Conservation (phyloP, 1,140 invertebrate species). For the Rhizoglyphus robini region DNA sequence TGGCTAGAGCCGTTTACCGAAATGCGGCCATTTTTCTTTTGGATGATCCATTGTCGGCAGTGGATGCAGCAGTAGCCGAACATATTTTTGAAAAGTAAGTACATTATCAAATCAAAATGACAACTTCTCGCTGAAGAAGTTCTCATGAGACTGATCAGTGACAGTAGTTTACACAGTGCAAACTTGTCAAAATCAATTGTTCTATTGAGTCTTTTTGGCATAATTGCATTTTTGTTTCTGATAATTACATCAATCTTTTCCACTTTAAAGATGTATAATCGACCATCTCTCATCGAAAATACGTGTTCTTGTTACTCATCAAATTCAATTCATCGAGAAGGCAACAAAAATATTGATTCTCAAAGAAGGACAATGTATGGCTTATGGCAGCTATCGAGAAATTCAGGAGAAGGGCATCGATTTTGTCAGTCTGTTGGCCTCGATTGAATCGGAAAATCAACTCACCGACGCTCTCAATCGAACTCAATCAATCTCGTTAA, state of each 20-base stretch:
- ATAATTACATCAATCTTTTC: constrained; percentile 42
- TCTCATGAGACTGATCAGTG: no score
- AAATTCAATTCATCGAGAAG: constrained; percentile 44
- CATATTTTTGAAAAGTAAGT: constrained; percentile 38
- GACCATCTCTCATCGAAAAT: constrained; percentile 20
- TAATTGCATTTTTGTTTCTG: constrained; percentile 78
- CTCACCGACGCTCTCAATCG: no score
- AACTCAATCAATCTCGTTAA: neutral
- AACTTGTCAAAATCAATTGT: no score
- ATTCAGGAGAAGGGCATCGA: constrained; percentile 16
- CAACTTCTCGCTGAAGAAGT: no score
- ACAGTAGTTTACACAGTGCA: no score
- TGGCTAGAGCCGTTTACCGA: constrained; percentile 44
- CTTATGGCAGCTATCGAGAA: constrained; percentile 9
- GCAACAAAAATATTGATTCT: constrained; percentile 60
- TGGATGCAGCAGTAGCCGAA: constrained; percentile 32
- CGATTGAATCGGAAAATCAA: no score
- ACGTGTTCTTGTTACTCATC: constrained; percentile 35
- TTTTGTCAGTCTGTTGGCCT: constrained; percentile 20
- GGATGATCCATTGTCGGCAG: constrained; percentile 35
- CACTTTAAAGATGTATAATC: constrained; percentile 30
- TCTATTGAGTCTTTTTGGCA: no score
- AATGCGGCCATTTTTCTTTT: constrained; percentile 34
- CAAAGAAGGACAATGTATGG: constrained; percentile 38
- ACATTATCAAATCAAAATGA: no score